A percentile compares a stretch with the other conserved stretches of the same genome.
These are phyloP conservation scores for Cavia aperea DNA, from an alignment of 2,113 vertebrate genomes.

Conservation along the genomic window DNA sequence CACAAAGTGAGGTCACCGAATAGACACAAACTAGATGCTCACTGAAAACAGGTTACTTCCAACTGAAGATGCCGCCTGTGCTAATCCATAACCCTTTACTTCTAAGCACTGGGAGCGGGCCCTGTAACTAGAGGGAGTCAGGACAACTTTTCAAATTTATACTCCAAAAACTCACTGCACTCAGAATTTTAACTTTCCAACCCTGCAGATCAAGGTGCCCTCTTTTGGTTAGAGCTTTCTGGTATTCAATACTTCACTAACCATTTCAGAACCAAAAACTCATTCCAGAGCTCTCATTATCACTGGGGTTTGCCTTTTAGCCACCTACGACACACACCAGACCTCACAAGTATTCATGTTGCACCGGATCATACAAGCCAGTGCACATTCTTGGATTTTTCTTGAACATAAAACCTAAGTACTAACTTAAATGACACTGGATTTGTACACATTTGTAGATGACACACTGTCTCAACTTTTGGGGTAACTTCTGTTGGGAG, in stretches of 20 bases:
- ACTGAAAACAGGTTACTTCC: not conserved
- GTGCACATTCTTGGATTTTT: not conserved
- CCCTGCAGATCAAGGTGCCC: not conserved
- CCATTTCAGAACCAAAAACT: not conserved
- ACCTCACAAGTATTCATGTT: no score
- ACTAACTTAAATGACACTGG: not conserved
- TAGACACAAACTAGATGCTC: not conserved
- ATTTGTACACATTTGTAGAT: not conserved
- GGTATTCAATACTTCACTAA: not conserved
- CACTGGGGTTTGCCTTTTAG: not conserved
- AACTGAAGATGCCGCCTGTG: not conserved
- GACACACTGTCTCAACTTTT: not conserved
- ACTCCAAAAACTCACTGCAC: not conserved
- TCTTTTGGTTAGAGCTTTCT: not conserved
- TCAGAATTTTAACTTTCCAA: not conserved
- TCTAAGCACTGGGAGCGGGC: not conserved
- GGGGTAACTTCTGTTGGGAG: not conserved
- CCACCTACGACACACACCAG: not conserved
- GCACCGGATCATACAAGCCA: not conserved
- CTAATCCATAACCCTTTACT: not conserved
- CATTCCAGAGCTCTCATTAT: not conserved
- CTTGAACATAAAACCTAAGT: not conserved
- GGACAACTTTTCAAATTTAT: not conserved
- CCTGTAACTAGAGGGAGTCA: not conserved
- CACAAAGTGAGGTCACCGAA: not conserved